These are phyloP conservation scores for Odontomachus brunneus DNA, from an alignment of 1,140 invertebrate species.

Conservation along the genomic window DNA sequence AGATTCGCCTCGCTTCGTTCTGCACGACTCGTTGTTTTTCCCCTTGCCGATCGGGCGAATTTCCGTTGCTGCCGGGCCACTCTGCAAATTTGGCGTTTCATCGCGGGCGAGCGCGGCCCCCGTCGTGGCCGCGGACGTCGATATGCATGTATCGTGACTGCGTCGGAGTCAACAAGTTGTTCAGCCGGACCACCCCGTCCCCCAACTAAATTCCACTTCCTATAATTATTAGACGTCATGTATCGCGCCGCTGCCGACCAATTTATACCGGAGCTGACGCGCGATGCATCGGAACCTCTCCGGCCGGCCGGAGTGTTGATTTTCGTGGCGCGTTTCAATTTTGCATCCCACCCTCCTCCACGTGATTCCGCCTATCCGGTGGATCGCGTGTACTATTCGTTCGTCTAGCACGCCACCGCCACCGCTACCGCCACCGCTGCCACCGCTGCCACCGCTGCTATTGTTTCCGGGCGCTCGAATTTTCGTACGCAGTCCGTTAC, in stretches of 20 bases:
- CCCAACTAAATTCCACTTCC: slow-evolving; percentile 78
- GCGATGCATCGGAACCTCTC: slow-evolving; percentile 68
- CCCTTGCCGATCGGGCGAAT: slow-evolving; percentile 2
- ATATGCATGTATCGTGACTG: slow-evolving; percentile 62
- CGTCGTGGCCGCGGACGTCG: slow-evolving; percentile 24
- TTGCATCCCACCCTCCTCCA: slow-evolving; percentile 62
- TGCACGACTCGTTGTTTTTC: not conserved
- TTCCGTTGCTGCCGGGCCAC: slow-evolving; percentile 38
- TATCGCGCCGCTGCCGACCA: slow-evolving; percentile 71
- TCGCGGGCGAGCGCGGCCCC: not conserved
- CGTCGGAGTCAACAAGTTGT: slow-evolving; percentile 78
- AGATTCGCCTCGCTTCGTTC: slow-evolving; percentile 21
- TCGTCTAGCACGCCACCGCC: slow-evolving; percentile 60
- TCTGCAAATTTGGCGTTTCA: slow-evolving; percentile 46
- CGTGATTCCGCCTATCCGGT: slow-evolving; percentile 63
- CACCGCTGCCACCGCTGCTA: slow-evolving; percentile 48
- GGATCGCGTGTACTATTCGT: slow-evolving; percentile 66
- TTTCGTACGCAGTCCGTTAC: slow-evolving; percentile 57
- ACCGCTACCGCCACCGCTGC: slow-evolving; percentile 48
- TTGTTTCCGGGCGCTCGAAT: slow-evolving; percentile 63
- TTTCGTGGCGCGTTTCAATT: slow-evolving; percentile 71
- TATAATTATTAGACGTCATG: slow-evolving; percentile 79
- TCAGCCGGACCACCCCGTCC: slow-evolving; percentile 74
- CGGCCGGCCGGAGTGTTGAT: slow-evolving; percentile 64
- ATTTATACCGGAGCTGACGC: slow-evolving; percentile 70